Percentiles rank a stretch among this genome's conserved stretches.
phyloP scores from a whole-genome alignment of 2,797 vertebrate species.

The Hirundo rustica region DNA sequence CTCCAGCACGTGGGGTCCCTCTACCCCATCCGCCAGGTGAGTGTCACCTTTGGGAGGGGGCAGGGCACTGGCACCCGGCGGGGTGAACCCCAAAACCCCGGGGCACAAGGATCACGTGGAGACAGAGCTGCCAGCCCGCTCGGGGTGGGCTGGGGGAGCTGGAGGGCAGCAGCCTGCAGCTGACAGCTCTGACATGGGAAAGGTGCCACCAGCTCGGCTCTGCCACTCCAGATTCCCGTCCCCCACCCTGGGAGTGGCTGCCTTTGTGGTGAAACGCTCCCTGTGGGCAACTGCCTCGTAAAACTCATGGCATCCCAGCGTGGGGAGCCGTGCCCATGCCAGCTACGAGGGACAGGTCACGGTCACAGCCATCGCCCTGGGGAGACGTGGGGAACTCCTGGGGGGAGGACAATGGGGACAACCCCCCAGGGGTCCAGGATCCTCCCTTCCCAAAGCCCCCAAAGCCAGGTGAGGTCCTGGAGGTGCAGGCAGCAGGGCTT shows the following conservation, averaged over 20 bases:
- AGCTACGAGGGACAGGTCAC: background rate
- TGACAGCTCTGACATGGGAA: background rate
- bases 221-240: background rate
- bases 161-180: background rate
- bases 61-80: fast-evolving
- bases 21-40: conserved; percentile 89
- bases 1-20: conserved; percentile 87
- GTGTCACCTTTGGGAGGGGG: background rate
- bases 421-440: background rate
- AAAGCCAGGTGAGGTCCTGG: fast-evolving
- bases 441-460: background rate
- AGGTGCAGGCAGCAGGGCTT: background rate
- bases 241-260: background rate
- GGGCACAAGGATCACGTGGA: fast-evolving
- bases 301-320: fast-evolving
- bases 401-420: fast-evolving
- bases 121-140: background rate
- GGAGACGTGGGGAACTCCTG: background rate
- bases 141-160: background rate
- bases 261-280: background rate
- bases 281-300: background rate
- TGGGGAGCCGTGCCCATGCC: background rate
- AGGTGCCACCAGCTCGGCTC: background rate
- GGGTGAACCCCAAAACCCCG: background rate
- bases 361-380: background rate